These are phyloP conservation scores for Anastrepha ludens DNA, from an alignment of 1,140 invertebrate species.

Conservation along the genomic window DNA sequence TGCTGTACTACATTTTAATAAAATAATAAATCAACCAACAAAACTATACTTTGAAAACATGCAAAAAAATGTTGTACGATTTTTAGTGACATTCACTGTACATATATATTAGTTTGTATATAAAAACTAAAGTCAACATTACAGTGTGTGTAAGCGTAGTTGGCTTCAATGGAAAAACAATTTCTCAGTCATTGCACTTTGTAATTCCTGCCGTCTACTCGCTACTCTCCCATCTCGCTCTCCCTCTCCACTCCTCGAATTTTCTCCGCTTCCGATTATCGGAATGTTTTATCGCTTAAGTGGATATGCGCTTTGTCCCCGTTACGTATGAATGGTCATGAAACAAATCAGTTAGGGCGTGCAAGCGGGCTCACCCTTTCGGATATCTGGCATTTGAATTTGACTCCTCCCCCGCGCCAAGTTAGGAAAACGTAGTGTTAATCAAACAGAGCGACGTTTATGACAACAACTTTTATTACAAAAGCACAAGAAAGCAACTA, in stretches of 20 bases:
- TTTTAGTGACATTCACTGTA: too few relatives aligned
- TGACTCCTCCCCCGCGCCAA: neutral
- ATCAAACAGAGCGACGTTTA: slow-evolving; percentile 11
- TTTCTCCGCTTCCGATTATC: slow-evolving; percentile 40
- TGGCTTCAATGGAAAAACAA: slow-evolving; percentile 18
- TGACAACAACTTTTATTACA: slow-evolving; percentile 14
- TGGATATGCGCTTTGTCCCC: slow-evolving; percentile 25
- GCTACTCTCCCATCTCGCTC: neutral
- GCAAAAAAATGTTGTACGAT: too few relatives aligned
- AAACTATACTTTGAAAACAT: too few relatives aligned
- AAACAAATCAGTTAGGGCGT: slow-evolving; percentile 24
- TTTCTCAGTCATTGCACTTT: slow-evolving; percentile 49
- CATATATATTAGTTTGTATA: too few relatives aligned
- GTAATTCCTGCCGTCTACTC: neutral
- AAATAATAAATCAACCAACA: too few relatives aligned
- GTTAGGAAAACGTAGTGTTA: neutral
- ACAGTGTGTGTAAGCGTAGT: neutral
- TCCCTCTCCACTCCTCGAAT: neutral
- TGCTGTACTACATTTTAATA: too few relatives aligned
- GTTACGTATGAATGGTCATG: neutral
- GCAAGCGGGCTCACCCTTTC: neutral
- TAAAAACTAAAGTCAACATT: too few relatives aligned
- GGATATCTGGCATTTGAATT: neutral
- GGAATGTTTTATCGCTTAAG: slow-evolving; percentile 38
- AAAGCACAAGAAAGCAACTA: neutral